Conservation (phyloP, 2,797 vertebrate species). For the Spinus olivaceus region DNA sequence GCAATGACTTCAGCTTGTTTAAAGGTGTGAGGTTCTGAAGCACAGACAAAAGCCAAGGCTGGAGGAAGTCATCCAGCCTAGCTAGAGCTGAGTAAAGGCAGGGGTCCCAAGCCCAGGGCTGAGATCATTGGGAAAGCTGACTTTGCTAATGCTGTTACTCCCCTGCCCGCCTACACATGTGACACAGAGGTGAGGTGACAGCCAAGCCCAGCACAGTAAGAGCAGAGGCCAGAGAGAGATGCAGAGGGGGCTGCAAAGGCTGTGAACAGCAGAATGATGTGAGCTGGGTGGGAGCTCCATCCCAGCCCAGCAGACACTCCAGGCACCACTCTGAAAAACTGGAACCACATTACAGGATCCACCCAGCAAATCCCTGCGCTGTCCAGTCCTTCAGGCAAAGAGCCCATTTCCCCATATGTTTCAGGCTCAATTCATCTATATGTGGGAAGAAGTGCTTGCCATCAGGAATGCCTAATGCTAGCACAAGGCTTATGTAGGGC, state of each 20-base stretch:
- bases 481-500: rapidly evolving
- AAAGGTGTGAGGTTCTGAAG: background rate
- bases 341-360: background rate
- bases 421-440: background rate
- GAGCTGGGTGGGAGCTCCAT: background rate
- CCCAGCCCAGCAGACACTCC: background rate
- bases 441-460: background rate
- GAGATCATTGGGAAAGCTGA: background rate
- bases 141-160: background rate
- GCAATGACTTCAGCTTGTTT: background rate
- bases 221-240: background rate
- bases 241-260: background rate
- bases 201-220: background rate
- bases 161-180: background rate
- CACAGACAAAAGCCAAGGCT: background rate
- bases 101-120: background rate
- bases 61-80: background rate
- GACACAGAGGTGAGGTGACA: background rate
- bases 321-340: background rate
- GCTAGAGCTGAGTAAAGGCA: background rate
- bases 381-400: background rate
- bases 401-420: background rate
- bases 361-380: background rate
- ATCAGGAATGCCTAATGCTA: background rate
- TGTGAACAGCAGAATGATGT: background rate